Base-by-base conservation (phyloP, 1,140 invertebrate genomes). In the Pogonus chalceus region DNA sequence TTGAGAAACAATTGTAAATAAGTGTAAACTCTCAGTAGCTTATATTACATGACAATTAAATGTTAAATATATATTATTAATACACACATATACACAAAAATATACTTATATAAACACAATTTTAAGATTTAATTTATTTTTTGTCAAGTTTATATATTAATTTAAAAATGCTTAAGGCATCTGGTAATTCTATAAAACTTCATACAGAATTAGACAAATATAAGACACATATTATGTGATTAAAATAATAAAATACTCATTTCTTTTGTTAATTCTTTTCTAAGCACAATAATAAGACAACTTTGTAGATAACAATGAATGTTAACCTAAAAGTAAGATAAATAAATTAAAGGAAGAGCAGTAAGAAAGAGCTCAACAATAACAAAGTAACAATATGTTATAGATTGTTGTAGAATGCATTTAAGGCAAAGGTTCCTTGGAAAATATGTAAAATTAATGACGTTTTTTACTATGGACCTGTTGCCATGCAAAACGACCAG, bases 1-100 rank as follows among this genome's bases (percentile, higher is more conserved):
- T 22, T 23, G 14, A 31, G 20, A 54, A 48, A 39, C 26, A 22
- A 22, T 54, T 54, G 53, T 43, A 43, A 9, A 43, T 43, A 43
- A 43, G 18, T 43, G 37, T 43, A 43, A 31, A 43, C 37, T 43
- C 18, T 43, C 37, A 16, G 18, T 43, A 43, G 37, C 37, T 43
- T 43, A 43, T 16, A 12, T 12, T 4, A 9, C 9, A 43, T 12
- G 18, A 43, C 9, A 43, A 43, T 7, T 43, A 43, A 43, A 43
- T 43, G 37, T 43, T 43, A 43, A 10, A 43, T 43, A 43, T 12
- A 43, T 43, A 43, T 43, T 12, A 43, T 18, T 10, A 10, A 43
- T 43, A 18, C 18, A 43, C 18, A 43, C 37, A 43, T n/a, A n/a
- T 43, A 43, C 37, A 43, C 37, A 43, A 12, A 43, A 43, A 43